Evolutionary conservation across 2,888 invertebrate genomes (phyloP).

Genomic region (Callyntrura guangdongensis): DNA sequence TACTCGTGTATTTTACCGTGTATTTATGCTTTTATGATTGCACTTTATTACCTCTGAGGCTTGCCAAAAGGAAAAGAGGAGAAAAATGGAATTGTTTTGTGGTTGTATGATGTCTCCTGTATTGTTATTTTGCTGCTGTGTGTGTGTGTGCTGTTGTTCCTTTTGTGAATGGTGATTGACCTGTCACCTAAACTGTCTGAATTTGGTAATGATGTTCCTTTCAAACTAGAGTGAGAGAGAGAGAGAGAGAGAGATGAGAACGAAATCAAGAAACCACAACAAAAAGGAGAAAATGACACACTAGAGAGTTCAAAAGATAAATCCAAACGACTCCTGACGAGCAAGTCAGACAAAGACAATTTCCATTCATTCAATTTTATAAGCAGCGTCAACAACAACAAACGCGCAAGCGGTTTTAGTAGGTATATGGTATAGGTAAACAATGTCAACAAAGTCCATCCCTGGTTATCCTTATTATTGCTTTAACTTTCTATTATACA

Average conservation of each 20-base stretch:
- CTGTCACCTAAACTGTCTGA: constrained; percentile 75
- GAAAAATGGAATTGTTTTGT: constrained; percentile 23
- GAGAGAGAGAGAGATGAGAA: constrained; percentile 12
- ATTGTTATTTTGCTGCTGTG: constrained; percentile 28
- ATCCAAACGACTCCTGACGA: constrained; percentile 10
- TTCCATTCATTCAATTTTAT: constrained; percentile 54
- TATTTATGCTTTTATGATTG: constrained; percentile 55
- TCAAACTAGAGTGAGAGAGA: background rate
- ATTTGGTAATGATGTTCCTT: constrained; percentile 57
- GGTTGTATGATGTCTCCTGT: background rate
- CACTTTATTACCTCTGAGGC: constrained; percentile 57
- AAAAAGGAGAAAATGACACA: constrained; percentile 35
- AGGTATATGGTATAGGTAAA: background rate
- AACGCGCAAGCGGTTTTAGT: background rate
- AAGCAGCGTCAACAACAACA: background rate
- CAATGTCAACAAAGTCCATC: too few species aligned
- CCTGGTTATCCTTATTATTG: background rate
- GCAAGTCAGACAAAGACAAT: too few species aligned
- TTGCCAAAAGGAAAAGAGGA: constrained; percentile 62
- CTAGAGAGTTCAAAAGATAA: constrained; percentile 40
- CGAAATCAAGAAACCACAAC: constrained; percentile 55
- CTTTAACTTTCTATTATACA: background rate
- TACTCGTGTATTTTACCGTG: background rate
- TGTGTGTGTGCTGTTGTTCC: constrained; percentile 19
- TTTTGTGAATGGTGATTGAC: constrained; percentile 71